phyloP scores from a whole-genome alignment of 2,888 invertebrate species.

The Pemphredon lugubris region DNA sequence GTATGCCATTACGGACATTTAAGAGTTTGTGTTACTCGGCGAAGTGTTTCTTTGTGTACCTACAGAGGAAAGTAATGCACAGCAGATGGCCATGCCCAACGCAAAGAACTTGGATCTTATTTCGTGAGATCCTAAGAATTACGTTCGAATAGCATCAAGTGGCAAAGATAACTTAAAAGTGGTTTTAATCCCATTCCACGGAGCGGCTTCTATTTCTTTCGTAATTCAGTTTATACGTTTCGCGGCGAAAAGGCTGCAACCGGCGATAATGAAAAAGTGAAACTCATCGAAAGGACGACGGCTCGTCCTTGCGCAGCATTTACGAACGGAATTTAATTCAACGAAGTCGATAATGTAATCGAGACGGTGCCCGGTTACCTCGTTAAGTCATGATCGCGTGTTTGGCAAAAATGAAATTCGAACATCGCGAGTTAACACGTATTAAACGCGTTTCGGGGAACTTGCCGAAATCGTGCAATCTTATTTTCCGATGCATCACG shows the following conservation, averaged over 20 bases:
- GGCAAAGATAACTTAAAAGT: slow-evolving; percentile 55
- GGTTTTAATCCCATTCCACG: slow-evolving; percentile 36
- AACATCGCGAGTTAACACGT: background rate
- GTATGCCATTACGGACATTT: slow-evolving; percentile 53
- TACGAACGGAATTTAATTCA: too few relatives aligned
- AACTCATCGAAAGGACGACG: too few relatives aligned
- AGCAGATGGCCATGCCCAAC: slow-evolving; percentile 55
- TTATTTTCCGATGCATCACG: slow-evolving; percentile 9
- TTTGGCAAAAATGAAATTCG: background rate
- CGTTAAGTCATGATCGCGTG: background rate
- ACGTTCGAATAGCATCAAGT: slow-evolving; percentile 55
- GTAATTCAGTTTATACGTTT: background rate
- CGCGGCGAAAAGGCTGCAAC: background rate
- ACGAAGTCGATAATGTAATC: background rate
- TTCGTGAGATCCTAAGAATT: slow-evolving; percentile 58
- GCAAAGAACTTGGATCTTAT: slow-evolving; percentile 60
- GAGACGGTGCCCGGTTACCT: background rate
- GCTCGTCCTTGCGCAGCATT: too few relatives aligned
- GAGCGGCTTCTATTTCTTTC: slow-evolving; percentile 20
- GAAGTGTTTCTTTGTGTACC: slow-evolving; percentile 41
- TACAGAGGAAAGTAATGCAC: slow-evolving; percentile 50
- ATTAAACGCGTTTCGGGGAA: background rate
- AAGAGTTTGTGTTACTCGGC: slow-evolving; percentile 46
- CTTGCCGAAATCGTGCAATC: background rate
- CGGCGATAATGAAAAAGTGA: background rate